A percentile compares a stretch with the other conserved stretches of the same genome.
Evolutionary conservation across 2,888 invertebrate genomes (phyloP).

Genomic region (Priocnemis perturbator): DNA sequence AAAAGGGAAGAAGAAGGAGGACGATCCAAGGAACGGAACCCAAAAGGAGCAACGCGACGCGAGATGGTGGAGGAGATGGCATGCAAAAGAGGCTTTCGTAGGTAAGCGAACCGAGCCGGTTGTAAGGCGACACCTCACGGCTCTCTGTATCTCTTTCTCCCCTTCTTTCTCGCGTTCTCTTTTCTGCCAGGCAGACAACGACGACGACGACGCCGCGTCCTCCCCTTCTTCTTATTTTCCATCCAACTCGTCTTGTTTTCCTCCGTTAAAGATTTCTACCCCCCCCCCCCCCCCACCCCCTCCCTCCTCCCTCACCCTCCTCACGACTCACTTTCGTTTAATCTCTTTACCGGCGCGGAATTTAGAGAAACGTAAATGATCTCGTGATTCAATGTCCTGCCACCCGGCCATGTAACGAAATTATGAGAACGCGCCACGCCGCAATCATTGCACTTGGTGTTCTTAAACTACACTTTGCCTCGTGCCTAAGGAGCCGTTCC

Average conservation of each 20-base stretch:
- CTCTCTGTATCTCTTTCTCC: conserved; percentile 65
- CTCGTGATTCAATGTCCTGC: no score
- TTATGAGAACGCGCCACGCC: no score
- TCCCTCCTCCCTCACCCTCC: neutral
- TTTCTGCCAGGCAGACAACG: conserved; percentile 47
- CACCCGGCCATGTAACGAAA: no score
- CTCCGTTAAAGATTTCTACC: conserved; percentile 14
- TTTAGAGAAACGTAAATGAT: neutral
- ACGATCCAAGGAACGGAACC: conserved; percentile 57
- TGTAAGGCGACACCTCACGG: conserved; percentile 75
- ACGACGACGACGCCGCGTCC: conserved; percentile 36
- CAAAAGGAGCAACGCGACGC: conserved; percentile 66
- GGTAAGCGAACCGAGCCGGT: conserved; percentile 74
- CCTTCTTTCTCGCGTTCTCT: conserved; percentile 46
- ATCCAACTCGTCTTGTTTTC: conserved; percentile 15
- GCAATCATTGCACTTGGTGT: no score
- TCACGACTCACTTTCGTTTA: conserved; percentile 18
- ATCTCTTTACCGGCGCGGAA: neutral
- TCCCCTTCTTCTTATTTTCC: conserved; percentile 33
- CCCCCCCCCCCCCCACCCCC: conserved; percentile 20
- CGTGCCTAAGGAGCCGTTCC: no score
- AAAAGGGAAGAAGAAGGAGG: conserved; percentile 45
- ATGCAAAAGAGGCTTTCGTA: conserved; percentile 74
- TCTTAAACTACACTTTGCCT: no score
- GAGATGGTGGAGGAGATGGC: conserved; percentile 75